These are phyloP conservation scores for Delia radicum DNA, from an alignment of 1,140 invertebrate genomes.

Conservation along the genomic window DNA sequence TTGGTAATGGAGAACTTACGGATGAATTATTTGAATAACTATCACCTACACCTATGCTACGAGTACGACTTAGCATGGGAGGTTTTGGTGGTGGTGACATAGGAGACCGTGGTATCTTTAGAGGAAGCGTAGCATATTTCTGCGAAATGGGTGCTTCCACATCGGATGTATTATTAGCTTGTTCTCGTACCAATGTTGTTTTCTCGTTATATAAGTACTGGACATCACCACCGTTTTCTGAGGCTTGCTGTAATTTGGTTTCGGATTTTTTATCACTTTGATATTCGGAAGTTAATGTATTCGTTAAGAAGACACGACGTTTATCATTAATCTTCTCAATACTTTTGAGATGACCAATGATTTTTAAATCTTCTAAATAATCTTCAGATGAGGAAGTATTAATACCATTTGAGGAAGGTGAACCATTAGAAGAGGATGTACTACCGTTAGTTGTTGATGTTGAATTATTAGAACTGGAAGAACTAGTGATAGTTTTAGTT, in stretches of 20 bases:
- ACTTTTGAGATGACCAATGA: conserved; percentile 42
- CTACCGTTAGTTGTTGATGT: background rate
- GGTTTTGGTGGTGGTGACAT: conserved; percentile 49
- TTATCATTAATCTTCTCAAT: conserved; percentile 52
- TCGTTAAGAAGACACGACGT: conserved; percentile 43
- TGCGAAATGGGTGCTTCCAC: conserved; percentile 27
- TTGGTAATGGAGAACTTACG: background rate
- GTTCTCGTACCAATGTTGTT: background rate
- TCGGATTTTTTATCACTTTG: conserved; percentile 29
- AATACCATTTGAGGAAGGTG: background rate
- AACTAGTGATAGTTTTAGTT: conserved; percentile 16
- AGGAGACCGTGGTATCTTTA: conserved; percentile 36
- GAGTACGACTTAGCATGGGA: conserved; percentile 48
- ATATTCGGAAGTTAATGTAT: conserved; percentile 35
- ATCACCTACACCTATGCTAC: conserved; percentile 46
- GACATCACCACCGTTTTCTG: background rate
- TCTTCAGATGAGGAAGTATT: conserved; percentile 4
- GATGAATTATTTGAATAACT: conserved; percentile 6
- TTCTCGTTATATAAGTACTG: background rate
- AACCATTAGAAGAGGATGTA: background rate
- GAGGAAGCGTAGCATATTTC: conserved; percentile 44
- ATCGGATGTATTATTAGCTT: background rate
- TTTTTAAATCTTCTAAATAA: conserved; percentile 32
- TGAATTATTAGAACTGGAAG: background rate
- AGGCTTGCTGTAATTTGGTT: background rate